These are phyloP conservation scores for Scaptomyza hsui DNA, from an alignment of 1,140 invertebrate species.

Conservation along the genomic window DNA sequence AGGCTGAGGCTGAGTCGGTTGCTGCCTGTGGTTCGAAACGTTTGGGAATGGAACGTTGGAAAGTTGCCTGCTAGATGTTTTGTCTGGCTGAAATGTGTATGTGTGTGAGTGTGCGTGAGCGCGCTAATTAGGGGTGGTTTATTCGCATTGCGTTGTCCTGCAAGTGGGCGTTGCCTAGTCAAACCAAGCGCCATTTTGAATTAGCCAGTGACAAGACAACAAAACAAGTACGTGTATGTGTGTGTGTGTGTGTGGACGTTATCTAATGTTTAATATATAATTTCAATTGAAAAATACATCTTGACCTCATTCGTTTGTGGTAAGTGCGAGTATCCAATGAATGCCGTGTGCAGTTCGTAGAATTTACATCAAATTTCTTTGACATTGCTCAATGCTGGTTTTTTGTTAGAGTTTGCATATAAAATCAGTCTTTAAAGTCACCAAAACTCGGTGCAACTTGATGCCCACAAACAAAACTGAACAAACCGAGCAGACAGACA, in stretches of 20 bases:
- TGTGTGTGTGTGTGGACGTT: conserved; percentile 7
- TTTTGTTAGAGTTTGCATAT: conserved; percentile 47
- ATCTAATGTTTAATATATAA: conserved; percentile 40
- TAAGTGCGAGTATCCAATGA: conserved; percentile 61
- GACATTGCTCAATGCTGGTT: conserved; percentile 60
- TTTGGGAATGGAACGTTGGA: conserved; percentile 27
- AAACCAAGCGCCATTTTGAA: conserved; percentile 41
- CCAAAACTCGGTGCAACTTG: conserved; percentile 45
- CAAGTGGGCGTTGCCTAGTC: conserved; percentile 35
- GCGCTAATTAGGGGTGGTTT: conserved; percentile 40
- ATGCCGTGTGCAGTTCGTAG: conserved; percentile 63
- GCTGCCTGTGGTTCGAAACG: conserved; percentile 45
- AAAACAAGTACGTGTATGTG: conserved; percentile 7
- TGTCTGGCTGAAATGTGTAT: background rate
- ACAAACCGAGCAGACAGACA: conserved; percentile 1
- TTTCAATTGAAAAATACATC: conserved; percentile 54
- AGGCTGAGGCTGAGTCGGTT: conserved; percentile 28
- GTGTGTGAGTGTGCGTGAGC: conserved; percentile 21
- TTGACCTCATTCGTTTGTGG: conserved; percentile 62
- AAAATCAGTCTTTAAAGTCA: conserved; percentile 49
- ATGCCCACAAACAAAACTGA: conserved; percentile 27
- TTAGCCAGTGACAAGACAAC: conserved; percentile 25
- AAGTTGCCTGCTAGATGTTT: conserved; percentile 10
- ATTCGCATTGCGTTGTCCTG: conserved; percentile 38
- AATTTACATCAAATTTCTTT: conserved; percentile 78